A percentile compares a stretch with the other conserved stretches of the same genome.
Conservation (phyloP, 2,888 invertebrate genomes). For the Hofmannophila pseudospretella region DNA sequence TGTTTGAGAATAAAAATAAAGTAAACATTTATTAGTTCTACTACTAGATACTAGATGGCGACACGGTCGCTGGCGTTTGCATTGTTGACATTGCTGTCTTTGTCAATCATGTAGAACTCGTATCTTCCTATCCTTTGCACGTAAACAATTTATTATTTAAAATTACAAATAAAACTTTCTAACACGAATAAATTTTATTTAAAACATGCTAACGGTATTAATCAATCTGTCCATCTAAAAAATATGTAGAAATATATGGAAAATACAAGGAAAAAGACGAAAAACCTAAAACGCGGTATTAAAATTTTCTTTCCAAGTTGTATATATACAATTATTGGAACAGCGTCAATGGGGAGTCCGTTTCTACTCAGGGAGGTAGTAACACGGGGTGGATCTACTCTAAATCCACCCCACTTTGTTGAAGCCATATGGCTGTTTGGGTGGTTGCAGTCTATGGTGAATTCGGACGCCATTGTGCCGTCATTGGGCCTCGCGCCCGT, state of each 20-base stretch:
- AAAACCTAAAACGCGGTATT: conserved; percentile 32
- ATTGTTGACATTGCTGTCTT: neutral
- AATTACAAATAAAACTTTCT: neutral
- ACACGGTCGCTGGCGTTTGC: neutral
- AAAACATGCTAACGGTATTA: neutral
- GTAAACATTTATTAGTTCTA: neutral
- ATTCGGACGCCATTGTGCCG: too few relatives aligned
- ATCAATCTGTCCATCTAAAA: too few relatives aligned
- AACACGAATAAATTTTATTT: too few relatives aligned
- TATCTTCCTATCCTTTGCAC: neutral
- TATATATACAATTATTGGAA: conserved; percentile 11
- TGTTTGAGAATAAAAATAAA: neutral
- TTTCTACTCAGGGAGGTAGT: conserved; percentile 54
- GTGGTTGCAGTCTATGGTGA: conserved; percentile 1
- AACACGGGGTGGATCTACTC: conserved; percentile 35
- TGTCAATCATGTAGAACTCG: neutral
- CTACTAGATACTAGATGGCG: conserved; percentile 2
- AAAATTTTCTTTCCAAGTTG: conserved; percentile 17
- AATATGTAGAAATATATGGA: neutral
- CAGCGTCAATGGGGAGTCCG: conserved; percentile 34
- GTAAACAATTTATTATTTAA: neutral
- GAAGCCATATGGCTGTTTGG: conserved; percentile 21
- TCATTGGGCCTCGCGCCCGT: too few relatives aligned
- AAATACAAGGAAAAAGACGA: conserved; percentile 7
- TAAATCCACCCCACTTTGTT: conserved; percentile 24